Evolutionary conservation across 2,113 vertebrate species (phyloP).

Genomic region (Protobothrops mucrosquamatus): DNA sequence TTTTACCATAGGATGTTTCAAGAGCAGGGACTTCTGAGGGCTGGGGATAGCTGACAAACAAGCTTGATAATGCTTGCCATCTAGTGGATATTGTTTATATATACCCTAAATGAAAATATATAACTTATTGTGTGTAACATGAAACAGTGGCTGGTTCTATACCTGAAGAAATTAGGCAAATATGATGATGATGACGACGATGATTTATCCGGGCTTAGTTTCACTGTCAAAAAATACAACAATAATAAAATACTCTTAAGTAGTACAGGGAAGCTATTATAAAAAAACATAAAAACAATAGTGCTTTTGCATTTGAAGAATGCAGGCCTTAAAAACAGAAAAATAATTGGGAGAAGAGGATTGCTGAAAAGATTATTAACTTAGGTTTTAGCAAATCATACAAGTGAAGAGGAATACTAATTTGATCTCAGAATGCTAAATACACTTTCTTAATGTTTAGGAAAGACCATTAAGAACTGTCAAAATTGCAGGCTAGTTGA

Average conservation of each 20-base stretch:
- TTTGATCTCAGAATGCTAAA: not conserved
- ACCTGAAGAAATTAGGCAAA: not conserved
- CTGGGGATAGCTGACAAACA: not conserved
- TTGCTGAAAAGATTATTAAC: not conserved
- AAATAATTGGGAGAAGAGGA: not conserved
- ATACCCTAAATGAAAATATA: not conserved
- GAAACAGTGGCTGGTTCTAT: not conserved
- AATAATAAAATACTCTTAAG: not conserved
- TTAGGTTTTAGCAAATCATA: not conserved
- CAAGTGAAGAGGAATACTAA: not conserved
- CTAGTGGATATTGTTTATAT: constrained; percentile 56
- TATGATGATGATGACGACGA: not conserved
- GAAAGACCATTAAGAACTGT: not conserved
- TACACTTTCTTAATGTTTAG: not conserved
- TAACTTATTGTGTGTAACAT: not conserved
- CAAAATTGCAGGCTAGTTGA: not conserved
- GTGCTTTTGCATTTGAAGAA: not conserved
- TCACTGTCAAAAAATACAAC: not conserved
- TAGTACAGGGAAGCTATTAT: not conserved
- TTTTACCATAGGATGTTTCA: not conserved
- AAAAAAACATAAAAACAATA: not conserved
- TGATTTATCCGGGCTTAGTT: not conserved
- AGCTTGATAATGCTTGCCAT: constrained; percentile 60
- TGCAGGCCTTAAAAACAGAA: not conserved
- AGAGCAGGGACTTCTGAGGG: not conserved